Evolutionary conservation across 2,888 invertebrate species (phyloP).

Genomic region (Copidosoma aretas): DNA sequence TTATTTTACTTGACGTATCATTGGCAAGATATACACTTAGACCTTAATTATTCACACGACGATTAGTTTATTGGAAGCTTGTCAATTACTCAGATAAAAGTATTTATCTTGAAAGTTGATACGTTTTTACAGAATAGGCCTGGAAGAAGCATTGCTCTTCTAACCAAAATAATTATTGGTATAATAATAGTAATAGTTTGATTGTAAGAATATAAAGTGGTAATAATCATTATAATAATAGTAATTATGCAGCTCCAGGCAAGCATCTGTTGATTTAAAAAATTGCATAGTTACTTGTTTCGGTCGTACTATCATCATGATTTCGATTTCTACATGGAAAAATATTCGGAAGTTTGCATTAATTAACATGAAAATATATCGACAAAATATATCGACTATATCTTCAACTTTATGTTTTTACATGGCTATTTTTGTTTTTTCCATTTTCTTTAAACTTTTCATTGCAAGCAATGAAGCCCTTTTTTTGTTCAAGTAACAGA

Average conservation of each 20-base stretch:
- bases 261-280: conserved; percentile 11
- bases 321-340: not conserved
- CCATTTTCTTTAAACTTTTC: conserved; percentile 25
- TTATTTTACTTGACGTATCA: conserved; percentile 48
- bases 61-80: conserved; percentile 38
- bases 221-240: conserved; percentile 11
- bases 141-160: conserved; percentile 46
- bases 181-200: conserved; percentile 22
- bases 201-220: conserved; percentile 26
- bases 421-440: conserved; percentile 27
- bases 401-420: conserved; percentile 48
- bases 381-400: conserved; percentile 58
- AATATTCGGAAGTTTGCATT: conserved; percentile 25
- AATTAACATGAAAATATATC: conserved; percentile 51
- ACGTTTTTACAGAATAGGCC: conserved; percentile 59
- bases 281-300: not conserved
- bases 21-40: conserved; percentile 59
- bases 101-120: conserved; percentile 36
- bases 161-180: not conserved
- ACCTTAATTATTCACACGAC: conserved; percentile 43
- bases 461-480: not conserved
- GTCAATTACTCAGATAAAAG: conserved; percentile 40
- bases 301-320: not conserved
- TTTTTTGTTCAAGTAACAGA: no score
- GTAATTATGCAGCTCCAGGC: conserved; percentile 34